These are phyloP conservation scores for Ariolimax columbianus DNA, from an alignment of 2,888 invertebrate species.

Conservation along the genomic window DNA sequence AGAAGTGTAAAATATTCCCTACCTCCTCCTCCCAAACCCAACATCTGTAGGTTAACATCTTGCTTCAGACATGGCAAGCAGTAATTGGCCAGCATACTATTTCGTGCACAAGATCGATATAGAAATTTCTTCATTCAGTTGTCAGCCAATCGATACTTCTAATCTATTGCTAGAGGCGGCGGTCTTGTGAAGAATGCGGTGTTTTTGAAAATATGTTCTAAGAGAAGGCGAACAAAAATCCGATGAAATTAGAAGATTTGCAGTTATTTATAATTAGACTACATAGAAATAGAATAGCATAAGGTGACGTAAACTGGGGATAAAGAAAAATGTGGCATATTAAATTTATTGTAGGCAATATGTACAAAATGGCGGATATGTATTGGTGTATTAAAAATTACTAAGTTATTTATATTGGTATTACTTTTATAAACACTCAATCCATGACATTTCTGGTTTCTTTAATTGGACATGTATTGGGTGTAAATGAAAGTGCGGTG, in stretches of 20 bases:
- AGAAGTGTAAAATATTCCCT: not conserved
- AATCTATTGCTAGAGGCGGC: not conserved
- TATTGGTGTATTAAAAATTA: too few species aligned
- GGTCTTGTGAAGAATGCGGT: not conserved
- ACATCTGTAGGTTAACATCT: not conserved
- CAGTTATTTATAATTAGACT: not conserved
- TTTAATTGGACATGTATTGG: too few species aligned
- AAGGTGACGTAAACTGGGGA: too few species aligned
- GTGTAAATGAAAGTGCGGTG: too few species aligned
- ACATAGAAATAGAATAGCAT: too few species aligned
- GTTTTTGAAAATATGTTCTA: not conserved
- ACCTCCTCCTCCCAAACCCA: too few species aligned
- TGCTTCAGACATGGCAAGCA: not conserved
- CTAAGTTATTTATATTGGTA: too few species aligned
- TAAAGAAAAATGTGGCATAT: too few species aligned
- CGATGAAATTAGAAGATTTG: not conserved
- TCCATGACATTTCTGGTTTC: too few species aligned
- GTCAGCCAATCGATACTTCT: not conserved
- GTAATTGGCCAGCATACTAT: slow-evolving; percentile 5
- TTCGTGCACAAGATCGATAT: not conserved
- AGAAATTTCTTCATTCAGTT: not conserved
- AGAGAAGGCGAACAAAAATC: not conserved
- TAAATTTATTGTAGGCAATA: too few species aligned
- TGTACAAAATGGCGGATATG: too few species aligned
- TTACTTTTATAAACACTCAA: too few species aligned